These are phyloP conservation scores for Drosophila crucigera DNA, from an alignment of 2,888 invertebrate genomes.

Conservation along the genomic window DNA sequence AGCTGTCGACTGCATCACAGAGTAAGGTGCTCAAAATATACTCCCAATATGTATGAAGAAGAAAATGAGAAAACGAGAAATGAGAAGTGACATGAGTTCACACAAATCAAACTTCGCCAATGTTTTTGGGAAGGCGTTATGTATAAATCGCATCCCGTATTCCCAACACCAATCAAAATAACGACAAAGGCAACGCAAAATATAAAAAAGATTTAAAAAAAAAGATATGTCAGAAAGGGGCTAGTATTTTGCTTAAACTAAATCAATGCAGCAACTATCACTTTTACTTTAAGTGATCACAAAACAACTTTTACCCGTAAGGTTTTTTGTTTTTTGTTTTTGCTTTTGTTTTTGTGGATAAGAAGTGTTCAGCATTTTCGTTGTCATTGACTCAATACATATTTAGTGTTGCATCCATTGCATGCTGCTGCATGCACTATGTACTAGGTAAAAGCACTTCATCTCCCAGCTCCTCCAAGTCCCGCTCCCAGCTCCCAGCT, in stretches of 20 bases:
- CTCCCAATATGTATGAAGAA: neutral
- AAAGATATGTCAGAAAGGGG: constrained; percentile 13
- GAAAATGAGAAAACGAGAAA: neutral
- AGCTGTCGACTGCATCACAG: neutral
- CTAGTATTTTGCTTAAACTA: constrained; percentile 44
- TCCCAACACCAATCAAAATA: neutral
- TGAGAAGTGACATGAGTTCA: neutral
- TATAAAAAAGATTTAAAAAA: constrained; percentile 7
- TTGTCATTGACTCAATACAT: constrained; percentile 53
- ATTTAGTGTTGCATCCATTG: constrained; percentile 64
- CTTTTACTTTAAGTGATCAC: constrained; percentile 55
- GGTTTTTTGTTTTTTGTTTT: constrained; percentile 42
- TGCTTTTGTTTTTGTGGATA: constrained; percentile 39
- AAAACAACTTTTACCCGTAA: constrained; percentile 73
- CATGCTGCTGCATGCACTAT: constrained; percentile 6
- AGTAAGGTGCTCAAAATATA: neutral
- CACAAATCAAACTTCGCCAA: neutral
- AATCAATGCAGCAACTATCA: constrained; percentile 65
- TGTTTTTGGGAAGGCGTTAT: neutral
- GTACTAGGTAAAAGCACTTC: constrained; percentile 33
- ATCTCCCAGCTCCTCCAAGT: constrained; percentile 8
- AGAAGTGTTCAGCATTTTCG: constrained; percentile 63
- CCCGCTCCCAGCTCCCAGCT: neutral
- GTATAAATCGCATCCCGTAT: neutral
- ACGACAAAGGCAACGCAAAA: constrained; percentile 5